These are phyloP conservation scores for Carettochelys insculpta DNA, from an alignment of 2,113 vertebrate species.

Conservation along the genomic window DNA sequence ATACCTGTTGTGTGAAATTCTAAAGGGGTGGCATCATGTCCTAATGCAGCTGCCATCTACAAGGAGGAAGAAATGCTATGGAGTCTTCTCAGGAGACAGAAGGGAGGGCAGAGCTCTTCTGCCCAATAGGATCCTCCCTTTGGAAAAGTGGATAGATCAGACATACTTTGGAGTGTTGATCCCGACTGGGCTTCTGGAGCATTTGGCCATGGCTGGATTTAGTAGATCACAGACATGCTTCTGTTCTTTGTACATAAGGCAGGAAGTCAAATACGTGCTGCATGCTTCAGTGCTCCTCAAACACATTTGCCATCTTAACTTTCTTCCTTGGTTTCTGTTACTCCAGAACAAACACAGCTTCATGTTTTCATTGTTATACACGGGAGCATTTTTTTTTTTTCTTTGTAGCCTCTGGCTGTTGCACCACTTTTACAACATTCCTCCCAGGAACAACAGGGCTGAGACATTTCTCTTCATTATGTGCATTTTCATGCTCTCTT, in stretches of 20 bases:
- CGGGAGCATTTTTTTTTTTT: constrained; percentile 62
- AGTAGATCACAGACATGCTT: constrained; percentile 49
- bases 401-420: constrained; percentile 59
- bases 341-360: not conserved
- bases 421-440: constrained; percentile 37
- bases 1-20: not conserved
- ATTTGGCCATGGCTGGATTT: constrained; percentile 23
- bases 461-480: constrained; percentile 45
- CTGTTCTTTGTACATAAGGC: constrained; percentile 15
- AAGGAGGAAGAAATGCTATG: not conserved
- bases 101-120: not conserved
- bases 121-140: not conserved
- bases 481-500: constrained; percentile 14
- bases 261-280: constrained; percentile 38
- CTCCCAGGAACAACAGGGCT: constrained; percentile 47
- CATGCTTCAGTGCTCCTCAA: constrained; percentile 57
- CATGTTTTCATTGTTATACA: constrained; percentile 52
- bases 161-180: not conserved
- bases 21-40: accelerated
- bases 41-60: accelerated
- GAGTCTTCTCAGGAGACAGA: not conserved
- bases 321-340: constrained; percentile 65
- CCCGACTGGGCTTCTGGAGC: not conserved
- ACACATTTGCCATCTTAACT: constrained; percentile 65
- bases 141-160: not conserved